Evolutionary conservation across 2,797 vertebrate genomes (phyloP).

Genomic region (Oreochromis mossambicus): DNA sequence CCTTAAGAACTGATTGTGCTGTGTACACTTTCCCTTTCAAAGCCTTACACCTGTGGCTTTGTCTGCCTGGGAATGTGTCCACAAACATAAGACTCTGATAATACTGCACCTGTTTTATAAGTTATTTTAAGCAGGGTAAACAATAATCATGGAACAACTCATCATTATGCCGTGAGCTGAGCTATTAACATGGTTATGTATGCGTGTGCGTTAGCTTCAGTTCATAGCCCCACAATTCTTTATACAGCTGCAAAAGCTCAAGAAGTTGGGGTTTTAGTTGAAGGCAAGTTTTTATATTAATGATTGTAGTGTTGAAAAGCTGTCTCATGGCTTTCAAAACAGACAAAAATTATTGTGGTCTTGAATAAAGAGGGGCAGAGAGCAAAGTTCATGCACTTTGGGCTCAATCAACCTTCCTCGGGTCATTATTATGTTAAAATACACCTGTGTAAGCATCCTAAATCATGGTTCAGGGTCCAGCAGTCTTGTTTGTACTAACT

Average conservation of each 20-base stretch:
- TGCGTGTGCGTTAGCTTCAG: slow-evolving; percentile 38
- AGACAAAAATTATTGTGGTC: slow-evolving; percentile 26
- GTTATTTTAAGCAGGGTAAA: slow-evolving; percentile 62
- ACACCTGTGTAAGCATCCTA: slow-evolving; percentile 41
- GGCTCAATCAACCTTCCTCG: background rate
- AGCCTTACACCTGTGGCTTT: slow-evolving; percentile 70
- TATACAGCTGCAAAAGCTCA: slow-evolving; percentile 48
- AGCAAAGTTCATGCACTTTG: background rate
- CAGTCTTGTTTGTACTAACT: background rate
- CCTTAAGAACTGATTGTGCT: slow-evolving; percentile 46
- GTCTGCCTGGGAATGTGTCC: slow-evolving; percentile 56
- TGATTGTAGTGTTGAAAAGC: slow-evolving; percentile 17
- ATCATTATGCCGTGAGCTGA: slow-evolving; percentile 53
- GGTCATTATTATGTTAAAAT: slow-evolving; percentile 9
- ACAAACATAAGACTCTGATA: slow-evolving; percentile 45
- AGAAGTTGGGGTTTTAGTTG: background rate
- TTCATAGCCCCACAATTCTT: slow-evolving; percentile 33
- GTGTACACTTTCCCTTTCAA: slow-evolving; percentile 50
- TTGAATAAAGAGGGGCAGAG: slow-evolving; percentile 12
- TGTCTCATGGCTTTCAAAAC: slow-evolving; percentile 13
- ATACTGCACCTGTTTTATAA: slow-evolving; percentile 64
- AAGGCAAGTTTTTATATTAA: slow-evolving; percentile 19
- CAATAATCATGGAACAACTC: slow-evolving; percentile 59
- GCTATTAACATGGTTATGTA: slow-evolving; percentile 36
- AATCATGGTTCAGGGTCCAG: background rate